These are phyloP conservation scores for Trissolcus brochymenae DNA, from an alignment of 2,888 invertebrate species.

Conservation along the genomic window DNA sequence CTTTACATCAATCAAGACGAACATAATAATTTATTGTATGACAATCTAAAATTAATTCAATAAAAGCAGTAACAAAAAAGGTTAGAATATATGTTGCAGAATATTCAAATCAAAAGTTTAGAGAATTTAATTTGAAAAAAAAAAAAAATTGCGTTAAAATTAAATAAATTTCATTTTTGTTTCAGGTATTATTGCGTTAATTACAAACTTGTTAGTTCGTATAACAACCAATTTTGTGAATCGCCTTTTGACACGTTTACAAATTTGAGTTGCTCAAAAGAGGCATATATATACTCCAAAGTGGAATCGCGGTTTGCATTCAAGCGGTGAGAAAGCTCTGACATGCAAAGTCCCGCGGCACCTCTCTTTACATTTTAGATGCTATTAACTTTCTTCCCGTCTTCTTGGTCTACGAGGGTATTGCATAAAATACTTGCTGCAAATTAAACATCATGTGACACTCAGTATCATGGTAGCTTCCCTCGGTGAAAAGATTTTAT, in stretches of 20 bases:
- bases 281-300: conserved; percentile 20
- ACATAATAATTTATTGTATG: no score
- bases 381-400: conserved; percentile 22
- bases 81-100: no score
- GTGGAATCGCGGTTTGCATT: conserved; percentile 40
- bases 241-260: conserved; percentile 11
- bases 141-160: no score
- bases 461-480: conserved; percentile 1
- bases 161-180: no score
- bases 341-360: conserved; percentile 36
- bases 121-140: no score
- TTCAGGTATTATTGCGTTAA: no score
- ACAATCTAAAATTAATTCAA: no score
- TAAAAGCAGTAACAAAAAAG: no score
- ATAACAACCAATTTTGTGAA: no score
- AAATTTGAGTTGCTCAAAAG: conserved; percentile 21
- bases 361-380: conserved; percentile 44
- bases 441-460: conserved; percentile 30
- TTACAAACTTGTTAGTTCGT: no score
- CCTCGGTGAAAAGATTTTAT: neutral
- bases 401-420: conserved; percentile 5
- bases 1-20: no score
- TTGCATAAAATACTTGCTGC: conserved; percentile 29
- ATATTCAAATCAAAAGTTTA: no score
- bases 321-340: conserved; percentile 19